Percentiles rank a stretch among this genome's conserved stretches.
These are phyloP conservation scores for Alosa alosa DNA, from an alignment of 2,113 vertebrate genomes.

Conservation along the genomic window DNA sequence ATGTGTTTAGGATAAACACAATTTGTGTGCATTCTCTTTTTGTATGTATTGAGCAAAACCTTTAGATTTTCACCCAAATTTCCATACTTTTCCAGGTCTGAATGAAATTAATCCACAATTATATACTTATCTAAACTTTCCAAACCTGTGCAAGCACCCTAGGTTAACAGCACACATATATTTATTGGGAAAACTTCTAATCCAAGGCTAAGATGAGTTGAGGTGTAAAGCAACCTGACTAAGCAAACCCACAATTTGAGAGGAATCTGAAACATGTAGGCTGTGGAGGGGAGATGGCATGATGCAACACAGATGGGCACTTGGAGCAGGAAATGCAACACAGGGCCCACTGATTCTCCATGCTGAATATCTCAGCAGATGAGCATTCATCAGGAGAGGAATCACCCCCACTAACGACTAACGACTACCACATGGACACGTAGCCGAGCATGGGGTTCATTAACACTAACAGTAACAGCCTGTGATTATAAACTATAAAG, in stretches of 20 bases:
- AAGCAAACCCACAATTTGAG: neutral
- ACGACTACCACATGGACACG: neutral
- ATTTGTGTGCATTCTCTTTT: too few species aligned
- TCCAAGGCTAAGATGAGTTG: neutral
- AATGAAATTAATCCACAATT: too few species aligned
- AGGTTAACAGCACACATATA: too few species aligned
- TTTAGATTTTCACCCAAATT: too few species aligned
- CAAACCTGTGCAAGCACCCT: too few species aligned
- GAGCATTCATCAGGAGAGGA: neutral
- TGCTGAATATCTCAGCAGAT: neutral
- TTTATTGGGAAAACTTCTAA: neutral
- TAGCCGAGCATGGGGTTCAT: neutral
- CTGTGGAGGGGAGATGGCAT: neutral
- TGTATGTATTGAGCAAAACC: too few species aligned
- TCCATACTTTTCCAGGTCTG: too few species aligned
- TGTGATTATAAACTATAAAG: neutral
- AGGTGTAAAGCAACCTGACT: neutral
- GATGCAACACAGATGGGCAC: neutral
- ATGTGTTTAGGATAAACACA: too few species aligned
- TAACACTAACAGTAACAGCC: neutral
- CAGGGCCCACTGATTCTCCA: neutral
- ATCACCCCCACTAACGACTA: neutral
- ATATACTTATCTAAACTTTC: too few species aligned
- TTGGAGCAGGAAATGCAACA: neutral
- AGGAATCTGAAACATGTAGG: neutral